phyloP scores from a whole-genome alignment of 2,797 vertebrate genomes.

The Helarctos malayanus region DNA sequence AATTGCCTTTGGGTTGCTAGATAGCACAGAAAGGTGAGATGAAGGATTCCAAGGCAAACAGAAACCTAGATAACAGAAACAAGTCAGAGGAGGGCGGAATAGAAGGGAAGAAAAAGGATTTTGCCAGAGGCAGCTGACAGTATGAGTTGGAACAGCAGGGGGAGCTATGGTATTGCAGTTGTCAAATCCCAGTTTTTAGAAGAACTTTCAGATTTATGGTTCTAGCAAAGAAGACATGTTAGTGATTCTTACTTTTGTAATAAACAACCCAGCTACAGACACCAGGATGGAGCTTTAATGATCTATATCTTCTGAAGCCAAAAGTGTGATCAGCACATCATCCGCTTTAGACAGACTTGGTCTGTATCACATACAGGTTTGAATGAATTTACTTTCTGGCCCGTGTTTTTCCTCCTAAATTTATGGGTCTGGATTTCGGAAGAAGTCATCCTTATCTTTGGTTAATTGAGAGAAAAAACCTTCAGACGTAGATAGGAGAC shows the following conservation, averaged over 20 bases:
- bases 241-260: slow-evolving; percentile 67
- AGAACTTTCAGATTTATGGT: slow-evolving; percentile 73
- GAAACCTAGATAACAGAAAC: not conserved
- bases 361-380: not conserved
- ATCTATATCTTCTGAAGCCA: not conserved
- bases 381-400: not conserved
- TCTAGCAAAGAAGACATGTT: not conserved
- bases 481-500: not conserved
- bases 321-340: not conserved
- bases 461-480: not conserved
- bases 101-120: slow-evolving; percentile 23
- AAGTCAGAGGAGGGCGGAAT: not conserved
- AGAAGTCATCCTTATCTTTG: not conserved
- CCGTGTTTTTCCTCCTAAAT: not conserved
- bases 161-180: slow-evolving; percentile 7
- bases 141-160: not conserved
- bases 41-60: not conserved
- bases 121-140: slow-evolving; percentile 29
- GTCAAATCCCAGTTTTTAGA: not conserved
- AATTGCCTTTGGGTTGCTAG: slow-evolving; percentile 44
- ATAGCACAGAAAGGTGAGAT: not conserved
- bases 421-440: slow-evolving; percentile 16
- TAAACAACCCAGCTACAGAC: not conserved
- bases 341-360: fast-evolving
- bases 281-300: not conserved